phyloP scores from a whole-genome alignment of 2,888 invertebrate species.

The Strigamia crassipes region DNA sequence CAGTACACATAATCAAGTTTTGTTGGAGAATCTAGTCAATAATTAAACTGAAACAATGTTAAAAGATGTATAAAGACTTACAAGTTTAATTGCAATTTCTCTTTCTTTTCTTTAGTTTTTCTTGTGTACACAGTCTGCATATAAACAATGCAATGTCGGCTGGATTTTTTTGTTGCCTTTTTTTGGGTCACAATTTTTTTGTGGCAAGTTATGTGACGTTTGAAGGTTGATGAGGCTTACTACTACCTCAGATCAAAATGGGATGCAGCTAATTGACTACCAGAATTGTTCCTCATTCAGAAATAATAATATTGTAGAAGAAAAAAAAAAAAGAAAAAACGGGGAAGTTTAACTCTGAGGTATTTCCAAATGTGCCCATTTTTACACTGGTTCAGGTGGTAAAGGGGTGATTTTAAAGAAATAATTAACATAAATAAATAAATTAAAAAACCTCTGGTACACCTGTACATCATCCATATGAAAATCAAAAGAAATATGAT shows the following conservation, averaged over 20 bases:
- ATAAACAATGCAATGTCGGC: slow-evolving; percentile 24
- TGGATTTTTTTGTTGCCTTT: slow-evolving; percentile 19
- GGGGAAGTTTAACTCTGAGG: slow-evolving; percentile 19
- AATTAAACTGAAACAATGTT: slow-evolving; percentile 17
- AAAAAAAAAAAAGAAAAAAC: too few relatives aligned
- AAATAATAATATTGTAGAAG: slow-evolving; percentile 10
- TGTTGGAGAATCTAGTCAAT: slow-evolving; percentile 10
- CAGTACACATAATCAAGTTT: not conserved
- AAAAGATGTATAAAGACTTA: slow-evolving; percentile 18
- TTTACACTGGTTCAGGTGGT: slow-evolving; percentile 35
- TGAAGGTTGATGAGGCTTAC: slow-evolving; percentile 39
- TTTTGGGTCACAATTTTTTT: slow-evolving; percentile 36
- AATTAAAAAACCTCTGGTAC: not conserved
- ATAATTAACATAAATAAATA: not conserved
- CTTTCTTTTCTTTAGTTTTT: not conserved
- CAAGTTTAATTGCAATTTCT: slow-evolving; percentile 26
- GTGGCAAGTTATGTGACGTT: slow-evolving; percentile 31
- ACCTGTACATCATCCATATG: slow-evolving; percentile 35
- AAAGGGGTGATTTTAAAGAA: not conserved
- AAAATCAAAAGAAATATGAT: slow-evolving; percentile 21
- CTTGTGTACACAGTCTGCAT: slow-evolving; percentile 36
- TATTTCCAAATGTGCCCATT: slow-evolving; percentile 42
- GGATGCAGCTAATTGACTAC: slow-evolving; percentile 42
- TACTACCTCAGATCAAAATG: slow-evolving; percentile 42
- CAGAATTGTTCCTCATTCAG: slow-evolving; percentile 40